Base-by-base conservation (phyloP, 1,140 invertebrate species). In the Solenopsis fugax region DNA sequence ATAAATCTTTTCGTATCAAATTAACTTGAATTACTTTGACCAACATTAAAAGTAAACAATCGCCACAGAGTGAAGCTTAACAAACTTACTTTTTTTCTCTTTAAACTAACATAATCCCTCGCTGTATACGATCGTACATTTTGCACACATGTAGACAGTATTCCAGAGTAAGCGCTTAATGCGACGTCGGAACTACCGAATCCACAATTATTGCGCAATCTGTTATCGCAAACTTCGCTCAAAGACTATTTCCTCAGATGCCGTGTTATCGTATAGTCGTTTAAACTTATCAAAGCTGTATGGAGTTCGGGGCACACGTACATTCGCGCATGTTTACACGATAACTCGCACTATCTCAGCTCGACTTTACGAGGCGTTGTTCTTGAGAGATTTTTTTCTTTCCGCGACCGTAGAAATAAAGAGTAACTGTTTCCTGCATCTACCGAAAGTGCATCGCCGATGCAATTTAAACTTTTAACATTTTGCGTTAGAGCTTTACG, bases 401-500 rank as follows among this genome's bases (percentile, higher is more conserved):
- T 84, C 7, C 69, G 37, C 29, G 41, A 75, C 9, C 45, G 56
- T 41, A 18, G 29, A 24, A 62, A 48, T 73, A 75, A 75, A 48
- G 41, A 84, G 29, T 84, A 84, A 84, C 41, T 73, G 54, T 50
- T 73, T 37, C 9, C 41, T 41, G 24, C 41, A 24, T 60, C 54
- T 82, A 73, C 41, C 24, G 48, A 82, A 82, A 84, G 80, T 50
- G n/a, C 54, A 60, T 84, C 21, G 54, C 54, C 41, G 18, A 84
- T 60, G 80, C 67, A 84, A 84, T 84, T 84, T 84, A 84, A 84
- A 84, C 54, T 84, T 84, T 75, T 84, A 84, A 84, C 54, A 75
- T 73, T 75, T 75, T 29, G 41, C 24, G 24, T 34, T 60, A 72
- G 50, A 75, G 54, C 69, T 75, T 37, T 60, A 75, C 45, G 41